These are phyloP conservation scores for Drosophila sechellia DNA, from an alignment of 1,140 invertebrate genomes.

Conservation along the genomic window DNA sequence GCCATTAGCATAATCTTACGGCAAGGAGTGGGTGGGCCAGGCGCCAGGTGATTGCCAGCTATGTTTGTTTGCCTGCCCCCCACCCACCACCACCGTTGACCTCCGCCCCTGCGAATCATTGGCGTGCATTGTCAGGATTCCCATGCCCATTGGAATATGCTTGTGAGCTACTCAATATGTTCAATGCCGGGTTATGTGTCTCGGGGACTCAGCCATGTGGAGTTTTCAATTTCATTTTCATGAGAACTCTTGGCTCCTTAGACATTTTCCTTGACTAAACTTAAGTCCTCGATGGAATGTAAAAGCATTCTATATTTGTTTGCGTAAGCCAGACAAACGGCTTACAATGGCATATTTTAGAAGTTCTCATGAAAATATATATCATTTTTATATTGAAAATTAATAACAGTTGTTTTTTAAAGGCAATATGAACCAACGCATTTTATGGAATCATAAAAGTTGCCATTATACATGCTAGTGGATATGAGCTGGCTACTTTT, in stretches of 20 bases:
- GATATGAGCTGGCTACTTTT: constrained; percentile 4
- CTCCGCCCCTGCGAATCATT: constrained; percentile 26
- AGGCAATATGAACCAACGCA: too few species aligned
- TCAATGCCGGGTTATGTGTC: constrained; percentile 28
- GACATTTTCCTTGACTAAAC: neutral
- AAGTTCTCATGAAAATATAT: neutral
- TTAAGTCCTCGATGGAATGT: neutral
- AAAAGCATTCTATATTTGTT: neutral
- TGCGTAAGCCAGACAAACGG: neutral
- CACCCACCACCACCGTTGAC: too few species aligned
- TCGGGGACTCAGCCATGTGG: constrained; percentile 31
- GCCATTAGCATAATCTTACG: constrained; percentile 75
- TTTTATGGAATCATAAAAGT: neutral
- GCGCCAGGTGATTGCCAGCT: constrained; percentile 72
- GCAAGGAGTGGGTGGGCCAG: constrained; percentile 28
- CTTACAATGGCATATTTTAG: neutral
- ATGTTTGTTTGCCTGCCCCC: constrained; percentile 45
- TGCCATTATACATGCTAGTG: neutral
- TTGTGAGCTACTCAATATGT: constrained; percentile 47
- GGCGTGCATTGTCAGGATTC: constrained; percentile 28
- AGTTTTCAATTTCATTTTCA: constrained; percentile 31
- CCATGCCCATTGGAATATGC: constrained; percentile 35
- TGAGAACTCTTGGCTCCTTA: neutral
- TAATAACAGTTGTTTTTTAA: too few species aligned
- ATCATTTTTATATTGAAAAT: too few species aligned